A percentile compares a stretch with the other conserved stretches of the same genome.
These are phyloP conservation scores for Scyliorhinus canicula DNA, from an alignment of 2,797 vertebrate genomes.

Conservation along the genomic window DNA sequence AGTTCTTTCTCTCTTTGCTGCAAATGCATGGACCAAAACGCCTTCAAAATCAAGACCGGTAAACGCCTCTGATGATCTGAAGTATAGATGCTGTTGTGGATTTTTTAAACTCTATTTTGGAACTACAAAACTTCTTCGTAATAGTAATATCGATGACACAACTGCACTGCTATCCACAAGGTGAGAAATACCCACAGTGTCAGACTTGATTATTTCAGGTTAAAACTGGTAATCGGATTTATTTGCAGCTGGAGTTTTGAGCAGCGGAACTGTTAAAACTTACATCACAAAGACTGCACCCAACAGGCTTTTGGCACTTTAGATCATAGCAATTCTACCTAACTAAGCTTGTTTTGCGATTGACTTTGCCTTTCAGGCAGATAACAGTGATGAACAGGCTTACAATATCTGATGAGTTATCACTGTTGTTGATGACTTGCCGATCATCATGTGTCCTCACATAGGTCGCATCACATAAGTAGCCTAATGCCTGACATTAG, in stretches of 20 bases:
- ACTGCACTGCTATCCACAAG: neutral
- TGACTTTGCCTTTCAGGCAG: neutral
- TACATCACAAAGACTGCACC: neutral
- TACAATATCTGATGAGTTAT: neutral
- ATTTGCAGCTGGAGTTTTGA: neutral
- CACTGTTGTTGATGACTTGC: neutral
- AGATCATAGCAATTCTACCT: neutral
- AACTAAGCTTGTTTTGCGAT: neutral
- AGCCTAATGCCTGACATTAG: neutral
- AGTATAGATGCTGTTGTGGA: neutral
- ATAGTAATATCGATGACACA: too few species aligned
- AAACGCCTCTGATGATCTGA: neutral
- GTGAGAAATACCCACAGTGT: neutral
- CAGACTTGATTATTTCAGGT: neutral
- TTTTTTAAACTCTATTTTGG: neutral
- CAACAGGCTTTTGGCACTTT: neutral
- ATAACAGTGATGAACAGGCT: neutral
- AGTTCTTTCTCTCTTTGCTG: neutral
- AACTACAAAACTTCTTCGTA: neutral
- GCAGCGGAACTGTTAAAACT: neutral
- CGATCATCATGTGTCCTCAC: neutral
- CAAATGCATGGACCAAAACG: neutral
- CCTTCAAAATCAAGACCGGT: too few species aligned
- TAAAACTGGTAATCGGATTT: neutral
- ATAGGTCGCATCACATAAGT: too few species aligned